Evolutionary conservation across 2,888 invertebrate genomes (phyloP).

Genomic region (Xestia ashworthii): DNA sequence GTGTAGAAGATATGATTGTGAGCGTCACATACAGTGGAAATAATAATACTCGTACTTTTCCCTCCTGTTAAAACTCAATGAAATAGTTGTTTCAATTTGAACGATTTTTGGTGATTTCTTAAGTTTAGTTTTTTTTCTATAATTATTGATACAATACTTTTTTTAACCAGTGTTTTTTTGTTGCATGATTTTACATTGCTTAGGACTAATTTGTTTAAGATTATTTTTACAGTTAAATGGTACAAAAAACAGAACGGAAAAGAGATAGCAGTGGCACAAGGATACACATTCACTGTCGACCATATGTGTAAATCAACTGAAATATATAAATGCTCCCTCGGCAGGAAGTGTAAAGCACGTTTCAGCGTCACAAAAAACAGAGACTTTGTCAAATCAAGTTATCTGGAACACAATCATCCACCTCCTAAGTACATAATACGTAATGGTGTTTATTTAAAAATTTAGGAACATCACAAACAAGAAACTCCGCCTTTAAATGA

Average conservation of each 20-base stretch:
- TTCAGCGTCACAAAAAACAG: too few relatives aligned
- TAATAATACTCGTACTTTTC: neutral
- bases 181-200: neutral
- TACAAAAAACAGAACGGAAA: slow-evolving; percentile 65
- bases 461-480: neutral
- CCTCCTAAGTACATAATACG: neutral
- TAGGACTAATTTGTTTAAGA: neutral
- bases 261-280: slow-evolving; percentile 67
- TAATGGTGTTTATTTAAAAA: neutral
- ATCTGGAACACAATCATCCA: neutral
- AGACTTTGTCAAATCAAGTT: too few relatives aligned
- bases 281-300: slow-evolving; percentile 68
- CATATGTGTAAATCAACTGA: too few relatives aligned
- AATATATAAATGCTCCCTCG: too few relatives aligned
- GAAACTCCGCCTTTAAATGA: neutral
- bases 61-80: neutral
- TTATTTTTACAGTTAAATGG: slow-evolving; percentile 39
- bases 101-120: neutral
- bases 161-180: neutral
- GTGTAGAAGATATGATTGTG: neutral
- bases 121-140: neutral
- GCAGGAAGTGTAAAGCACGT: too few relatives aligned
- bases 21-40: neutral
- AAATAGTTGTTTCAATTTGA: neutral
- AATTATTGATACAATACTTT: neutral